Conservation (phyloP, 2,113 vertebrate genomes). For the Capra hircus region DNA sequence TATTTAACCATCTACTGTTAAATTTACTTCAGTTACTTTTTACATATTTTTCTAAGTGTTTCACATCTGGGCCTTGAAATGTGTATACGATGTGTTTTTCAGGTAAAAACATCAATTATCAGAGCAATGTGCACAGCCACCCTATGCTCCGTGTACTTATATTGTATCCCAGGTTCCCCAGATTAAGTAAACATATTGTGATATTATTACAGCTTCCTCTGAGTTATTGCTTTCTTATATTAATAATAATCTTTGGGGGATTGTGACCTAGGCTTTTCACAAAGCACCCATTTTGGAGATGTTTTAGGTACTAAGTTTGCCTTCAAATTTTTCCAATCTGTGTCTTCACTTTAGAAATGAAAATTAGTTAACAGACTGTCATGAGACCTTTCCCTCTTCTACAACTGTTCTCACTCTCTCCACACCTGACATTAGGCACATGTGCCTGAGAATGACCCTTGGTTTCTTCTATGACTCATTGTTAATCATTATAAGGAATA, state of each 20-base stretch:
- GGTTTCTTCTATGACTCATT: conserved; percentile 76
- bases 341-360: conserved; percentile 78
- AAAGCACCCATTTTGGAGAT: conserved; percentile 75
- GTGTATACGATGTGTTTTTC: conserved; percentile 51
- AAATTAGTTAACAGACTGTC: conserved; percentile 79
- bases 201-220: conserved; percentile 71
- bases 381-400: conserved; percentile 74
- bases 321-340: conserved; percentile 72
- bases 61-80: conserved; percentile 34
- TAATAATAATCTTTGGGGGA: conserved; percentile 69
- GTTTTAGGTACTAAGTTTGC: conserved; percentile 47
- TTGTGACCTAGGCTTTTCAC: conserved; percentile 63
- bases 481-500: conserved; percentile 80
- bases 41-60: conserved; percentile 45
- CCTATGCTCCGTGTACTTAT: conserved; percentile 38
- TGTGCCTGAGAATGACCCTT: conserved; percentile 69
- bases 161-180: conserved; percentile 64
- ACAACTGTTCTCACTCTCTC: conserved; percentile 83
- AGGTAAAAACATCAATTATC: conserved; percentile 63
- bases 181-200: conserved; percentile 77
- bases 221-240: conserved; percentile 76
- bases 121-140: conserved; percentile 29
- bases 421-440: conserved; percentile 75
- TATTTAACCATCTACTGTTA: conserved; percentile 11
- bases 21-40: conserved; percentile 22